Evolutionary conservation across 2,888 invertebrate genomes (phyloP).

Genomic region (Pantelozetes paolii): DNA sequence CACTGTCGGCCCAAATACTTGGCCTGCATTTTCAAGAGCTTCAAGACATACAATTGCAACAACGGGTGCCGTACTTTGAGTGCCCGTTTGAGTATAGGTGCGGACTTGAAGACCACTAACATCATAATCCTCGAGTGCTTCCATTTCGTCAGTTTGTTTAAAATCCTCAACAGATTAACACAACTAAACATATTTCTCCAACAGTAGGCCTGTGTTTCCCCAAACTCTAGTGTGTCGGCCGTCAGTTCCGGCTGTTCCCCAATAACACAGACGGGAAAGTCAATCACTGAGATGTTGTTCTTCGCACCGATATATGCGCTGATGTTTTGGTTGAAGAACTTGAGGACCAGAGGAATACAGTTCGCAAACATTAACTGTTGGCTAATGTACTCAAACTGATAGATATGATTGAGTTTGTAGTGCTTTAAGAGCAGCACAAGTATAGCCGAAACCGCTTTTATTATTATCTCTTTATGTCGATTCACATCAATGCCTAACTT

Average conservation of each 20-base stretch:
- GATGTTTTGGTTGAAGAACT: constrained; percentile 98
- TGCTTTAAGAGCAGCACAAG: constrained; percentile 84
- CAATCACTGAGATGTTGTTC: constrained; percentile 83
- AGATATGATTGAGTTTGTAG: constrained; percentile 93
- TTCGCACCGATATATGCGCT: constrained; percentile 85
- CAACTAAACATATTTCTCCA: constrained; percentile 99
- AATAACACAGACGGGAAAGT: constrained; percentile 93
- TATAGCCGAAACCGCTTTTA: constrained; percentile 73
- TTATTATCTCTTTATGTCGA: constrained; percentile 86
- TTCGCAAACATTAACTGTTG: constrained; percentile 98
- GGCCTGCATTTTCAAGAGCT: constrained; percentile 98
- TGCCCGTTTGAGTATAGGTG: constrained; percentile 93
- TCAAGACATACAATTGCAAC: constrained; percentile 96
- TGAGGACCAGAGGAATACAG: constrained; percentile 94
- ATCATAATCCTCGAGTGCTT: constrained; percentile 99
- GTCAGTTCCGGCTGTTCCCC: constrained; percentile 91
- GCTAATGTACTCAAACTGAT: constrained; percentile 98
- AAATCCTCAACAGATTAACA: constrained; percentile 87
- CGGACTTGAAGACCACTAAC: constrained; percentile 98
- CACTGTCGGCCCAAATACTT: constrained; percentile 98
- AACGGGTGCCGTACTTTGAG: constrained; percentile 90
- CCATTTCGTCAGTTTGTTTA: constrained; percentile 99
- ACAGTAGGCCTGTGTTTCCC: constrained; percentile 68
- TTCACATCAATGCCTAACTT: constrained; percentile 95
- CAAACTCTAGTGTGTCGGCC: constrained; percentile 67